phyloP scores from a whole-genome alignment of 2,113 vertebrate genomes.

The Podocnemis expansa region DNA sequence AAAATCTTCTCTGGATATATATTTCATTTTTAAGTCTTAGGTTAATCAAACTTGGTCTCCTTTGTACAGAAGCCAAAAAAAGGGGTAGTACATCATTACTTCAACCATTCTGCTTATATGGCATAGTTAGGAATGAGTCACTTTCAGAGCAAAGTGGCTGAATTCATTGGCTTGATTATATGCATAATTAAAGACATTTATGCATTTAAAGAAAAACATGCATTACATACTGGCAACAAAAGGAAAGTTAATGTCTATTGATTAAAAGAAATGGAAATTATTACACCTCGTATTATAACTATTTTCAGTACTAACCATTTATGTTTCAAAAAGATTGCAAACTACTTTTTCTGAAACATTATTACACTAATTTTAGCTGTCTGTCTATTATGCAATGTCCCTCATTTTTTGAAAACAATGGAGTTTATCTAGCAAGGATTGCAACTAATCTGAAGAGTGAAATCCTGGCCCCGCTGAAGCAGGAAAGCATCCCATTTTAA shows the following conservation, averaged over 20 bases:
- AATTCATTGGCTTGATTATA: neutral
- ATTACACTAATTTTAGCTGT: neutral
- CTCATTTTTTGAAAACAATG: neutral
- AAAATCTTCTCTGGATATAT: rapidly evolving
- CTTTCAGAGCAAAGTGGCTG: neutral
- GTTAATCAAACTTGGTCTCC: neutral
- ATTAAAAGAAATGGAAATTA: neutral
- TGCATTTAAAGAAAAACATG: neutral
- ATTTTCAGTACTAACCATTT: neutral
- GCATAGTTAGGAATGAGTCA: neutral
- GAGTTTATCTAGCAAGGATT: neutral
- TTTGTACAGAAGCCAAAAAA: neutral
- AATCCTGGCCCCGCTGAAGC: neutral
- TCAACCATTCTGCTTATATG: neutral
- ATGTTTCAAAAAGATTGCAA: neutral
- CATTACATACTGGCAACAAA: neutral
- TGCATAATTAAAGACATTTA: neutral
- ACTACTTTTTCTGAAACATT: neutral
- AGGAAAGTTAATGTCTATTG: neutral
- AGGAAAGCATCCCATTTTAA: neutral
- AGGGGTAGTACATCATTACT: neutral
- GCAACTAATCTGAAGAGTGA: neutral
- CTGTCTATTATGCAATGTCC: neutral
- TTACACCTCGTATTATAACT: rapidly evolving
- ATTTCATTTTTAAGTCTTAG: neutral